phyloP scores from a whole-genome alignment of 1,140 invertebrate species.

The Chymomyza costata region DNA sequence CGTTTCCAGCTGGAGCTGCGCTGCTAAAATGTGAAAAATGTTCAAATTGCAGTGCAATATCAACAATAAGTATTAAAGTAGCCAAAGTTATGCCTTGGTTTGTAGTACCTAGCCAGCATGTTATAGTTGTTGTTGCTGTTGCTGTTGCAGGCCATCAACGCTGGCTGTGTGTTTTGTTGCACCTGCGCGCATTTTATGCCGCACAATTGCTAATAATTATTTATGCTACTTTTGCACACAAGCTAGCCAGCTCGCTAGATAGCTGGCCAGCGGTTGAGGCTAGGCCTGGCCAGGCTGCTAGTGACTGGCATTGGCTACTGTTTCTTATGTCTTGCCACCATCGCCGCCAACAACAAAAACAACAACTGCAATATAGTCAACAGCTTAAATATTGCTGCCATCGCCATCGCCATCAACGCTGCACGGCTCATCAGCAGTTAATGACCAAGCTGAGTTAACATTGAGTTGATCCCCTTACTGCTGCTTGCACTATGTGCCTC shows the following conservation, averaged over 20 bases:
- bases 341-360: constrained; percentile 17
- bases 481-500: no score
- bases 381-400: background rate
- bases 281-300: constrained; percentile 10
- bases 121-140: constrained; percentile 19
- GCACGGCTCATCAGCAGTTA: constrained; percentile 38
- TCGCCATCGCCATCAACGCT: no score
- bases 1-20: background rate
- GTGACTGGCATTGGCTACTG: constrained; percentile 64
- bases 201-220: constrained; percentile 70
- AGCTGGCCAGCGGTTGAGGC: constrained; percentile 5
- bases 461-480: background rate
- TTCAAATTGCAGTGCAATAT: constrained; percentile 57
- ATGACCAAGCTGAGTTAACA: constrained; percentile 26
- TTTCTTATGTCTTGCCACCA: constrained; percentile 20
- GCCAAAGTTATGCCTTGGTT: constrained; percentile 27
- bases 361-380: background rate
- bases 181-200: constrained; percentile 41
- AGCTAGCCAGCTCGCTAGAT: constrained; percentile 12
- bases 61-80: constrained; percentile 49
- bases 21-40: constrained; percentile 54
- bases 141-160: constrained; percentile 14
- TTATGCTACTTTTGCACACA: constrained; percentile 43
- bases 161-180: constrained; percentile 32
- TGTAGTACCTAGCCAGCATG: constrained; percentile 1